A percentile compares a stretch with the other conserved stretches of the same genome.
These are phyloP conservation scores for Prosapia bicincta DNA, from an alignment of 2,888 invertebrate genomes.

Conservation along the genomic window DNA sequence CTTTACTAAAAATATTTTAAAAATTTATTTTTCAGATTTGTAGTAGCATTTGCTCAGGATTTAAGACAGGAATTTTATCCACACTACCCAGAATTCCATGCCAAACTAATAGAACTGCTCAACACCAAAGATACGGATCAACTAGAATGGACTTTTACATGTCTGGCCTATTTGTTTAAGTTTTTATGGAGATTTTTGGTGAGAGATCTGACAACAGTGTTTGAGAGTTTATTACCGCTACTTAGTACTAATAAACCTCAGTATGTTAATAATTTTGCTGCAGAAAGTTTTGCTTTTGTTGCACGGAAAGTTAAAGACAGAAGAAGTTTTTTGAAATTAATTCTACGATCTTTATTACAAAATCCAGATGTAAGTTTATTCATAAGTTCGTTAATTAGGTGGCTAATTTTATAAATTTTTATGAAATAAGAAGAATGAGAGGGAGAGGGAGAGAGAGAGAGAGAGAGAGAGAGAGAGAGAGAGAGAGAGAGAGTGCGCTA, in stretches of 20 bases:
- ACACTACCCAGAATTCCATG: conserved; percentile 74
- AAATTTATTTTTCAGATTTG: conserved; percentile 55
- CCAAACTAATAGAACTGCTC: conserved; percentile 65
- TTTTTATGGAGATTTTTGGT: conserved; percentile 77
- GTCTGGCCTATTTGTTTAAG: conserved; percentile 88
- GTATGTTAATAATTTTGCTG: conserved; percentile 89
- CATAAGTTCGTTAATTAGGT: too few relatives aligned
- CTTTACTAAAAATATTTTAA: too few relatives aligned
- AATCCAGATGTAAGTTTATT: conserved; percentile 62
- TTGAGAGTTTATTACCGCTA: conserved; percentile 69
- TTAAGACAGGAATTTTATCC: conserved; percentile 84
- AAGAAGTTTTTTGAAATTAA: conserved; percentile 63
- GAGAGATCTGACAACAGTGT: conserved; percentile 70
- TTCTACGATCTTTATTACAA: conserved; percentile 63
- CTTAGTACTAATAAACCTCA: conserved; percentile 72
- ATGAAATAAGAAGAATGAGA: too few relatives aligned
- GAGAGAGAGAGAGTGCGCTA: too few relatives aligned
- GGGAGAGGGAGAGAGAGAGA: too few relatives aligned
- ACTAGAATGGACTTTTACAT: conserved; percentile 80
- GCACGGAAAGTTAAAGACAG: conserved; percentile 84
- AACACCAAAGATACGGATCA: conserved; percentile 77
- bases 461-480: too few relatives aligned
- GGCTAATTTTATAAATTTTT: too few relatives aligned
- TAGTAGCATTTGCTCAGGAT: conserved; percentile 83
- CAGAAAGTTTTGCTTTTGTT: conserved; percentile 94